Evolutionary conservation across 2,888 invertebrate genomes (phyloP), one percentile per base, ranked within the genome.

Genomic region (Andrena flavipes): DNA sequence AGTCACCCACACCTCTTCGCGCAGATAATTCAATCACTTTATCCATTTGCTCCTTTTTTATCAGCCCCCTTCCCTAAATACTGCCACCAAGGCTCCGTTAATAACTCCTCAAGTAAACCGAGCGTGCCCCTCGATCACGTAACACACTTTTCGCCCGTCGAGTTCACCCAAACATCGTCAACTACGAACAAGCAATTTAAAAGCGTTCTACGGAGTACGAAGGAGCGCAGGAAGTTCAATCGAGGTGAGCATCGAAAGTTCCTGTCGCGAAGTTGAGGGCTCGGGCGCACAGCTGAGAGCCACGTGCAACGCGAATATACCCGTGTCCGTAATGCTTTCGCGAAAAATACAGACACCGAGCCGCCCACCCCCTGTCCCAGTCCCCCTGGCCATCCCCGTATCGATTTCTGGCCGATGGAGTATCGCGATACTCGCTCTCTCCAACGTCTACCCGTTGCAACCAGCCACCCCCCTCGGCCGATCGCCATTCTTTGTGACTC

Each of bases 351-450:
- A 90, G 89, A 89, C 78, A 84, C 81, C 70, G 80, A 75, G 70
- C 29, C n/a, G n/a, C 7, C 65, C 35, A 10, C 8, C 56, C 80
- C 72, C 75, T 63, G 67, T 82, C 80, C 72, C 84, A 60, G 60
- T 83, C 85, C 88, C 88, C 86, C 85, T 87, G 88, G 82, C 87
- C 88, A 84, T 87, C 86, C 88, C 87, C 88, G 91, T 91, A 91
- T 91, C 91, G 91, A 91, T 91, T 91, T 90, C 90, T 89, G 86
- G 82, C 91, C 90, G 85, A 86, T 88, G 80, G 88, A 88, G 88
- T 88, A 86, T 87, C 85, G 70, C 85, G 88, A 88, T 88, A 88
- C 83, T 88, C 81, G 75, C 69, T 65, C 84, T 73, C 65, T 59
- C 48, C 56, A 29, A 30, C 33, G 26, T 64, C 73, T n/a, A 10